Evolutionary conservation across 1,140 invertebrate genomes (phyloP).

Genomic region (Bombus soroeensis): DNA sequence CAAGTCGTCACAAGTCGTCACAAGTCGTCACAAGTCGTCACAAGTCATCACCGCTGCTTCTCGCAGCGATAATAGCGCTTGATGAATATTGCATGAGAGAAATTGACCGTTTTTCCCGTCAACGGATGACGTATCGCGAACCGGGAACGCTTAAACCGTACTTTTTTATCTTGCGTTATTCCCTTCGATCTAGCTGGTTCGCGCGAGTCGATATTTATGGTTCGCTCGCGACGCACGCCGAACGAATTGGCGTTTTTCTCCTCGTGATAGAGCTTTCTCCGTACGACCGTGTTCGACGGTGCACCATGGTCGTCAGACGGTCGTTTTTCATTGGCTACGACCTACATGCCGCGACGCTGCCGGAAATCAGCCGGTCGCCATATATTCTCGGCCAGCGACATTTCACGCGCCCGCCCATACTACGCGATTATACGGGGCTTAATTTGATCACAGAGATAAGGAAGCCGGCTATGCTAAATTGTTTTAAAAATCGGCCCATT

Average conservation of each 20-base stretch:
- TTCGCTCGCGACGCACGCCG: background rate
- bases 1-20: slow-evolving; percentile 47
- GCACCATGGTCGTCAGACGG: background rate
- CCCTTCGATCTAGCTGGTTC: background rate
- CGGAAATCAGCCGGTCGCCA: slow-evolving; percentile 27
- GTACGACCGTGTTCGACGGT: background rate
- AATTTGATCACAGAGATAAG: slow-evolving; percentile 28
- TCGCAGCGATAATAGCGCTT: slow-evolving; percentile 36
- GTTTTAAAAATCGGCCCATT: slow-evolving; percentile 11
- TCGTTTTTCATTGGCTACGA: slow-evolving; percentile 41
- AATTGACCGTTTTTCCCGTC: slow-evolving; percentile 9
- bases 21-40: too few species aligned
- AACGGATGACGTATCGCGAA: slow-evolving; percentile 5
- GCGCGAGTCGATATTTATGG: slow-evolving; percentile 11
- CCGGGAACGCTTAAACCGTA: background rate
- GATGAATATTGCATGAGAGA: slow-evolving; percentile 50
- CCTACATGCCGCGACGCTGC: slow-evolving; percentile 31
- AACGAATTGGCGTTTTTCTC: slow-evolving; percentile 24
- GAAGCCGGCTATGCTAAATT: background rate
- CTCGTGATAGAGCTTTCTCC: slow-evolving; percentile 28
- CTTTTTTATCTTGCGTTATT: background rate
- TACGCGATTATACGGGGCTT: background rate
- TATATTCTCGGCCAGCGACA: slow-evolving; percentile 9
- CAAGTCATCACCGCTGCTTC: slow-evolving; percentile 48
- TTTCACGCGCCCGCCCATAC: slow-evolving; percentile 3